These are phyloP conservation scores for Ctenodactylus gundi DNA, from an alignment of 2,113 vertebrate species.

Conservation along the genomic window DNA sequence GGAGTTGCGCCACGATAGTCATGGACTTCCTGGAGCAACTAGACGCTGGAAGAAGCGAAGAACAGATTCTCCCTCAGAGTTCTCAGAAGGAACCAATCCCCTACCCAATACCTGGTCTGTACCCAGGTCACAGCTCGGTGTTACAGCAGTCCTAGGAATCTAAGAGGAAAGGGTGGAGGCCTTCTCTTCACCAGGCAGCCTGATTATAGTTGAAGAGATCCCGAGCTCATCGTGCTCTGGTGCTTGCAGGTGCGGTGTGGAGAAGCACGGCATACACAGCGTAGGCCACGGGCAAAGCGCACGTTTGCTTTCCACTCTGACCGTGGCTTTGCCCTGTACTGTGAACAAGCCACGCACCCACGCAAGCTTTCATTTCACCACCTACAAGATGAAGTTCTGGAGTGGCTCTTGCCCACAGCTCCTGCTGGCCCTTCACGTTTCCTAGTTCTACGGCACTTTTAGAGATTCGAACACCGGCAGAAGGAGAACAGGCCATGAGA, in stretches of 20 bases:
- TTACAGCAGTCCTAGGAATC: background rate
- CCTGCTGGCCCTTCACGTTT: too few relatives aligned
- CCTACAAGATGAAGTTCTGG: background rate
- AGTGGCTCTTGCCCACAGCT: background rate
- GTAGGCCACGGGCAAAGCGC: rapidly evolving
- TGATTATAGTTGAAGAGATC: background rate
- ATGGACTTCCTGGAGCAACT: background rate
- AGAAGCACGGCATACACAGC: rapidly evolving
- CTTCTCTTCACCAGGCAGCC: background rate
- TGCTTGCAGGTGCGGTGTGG: background rate
- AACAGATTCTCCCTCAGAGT: background rate
- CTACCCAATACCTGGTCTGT: background rate
- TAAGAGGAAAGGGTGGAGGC: too few relatives aligned
- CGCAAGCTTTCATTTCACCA: too few relatives aligned
- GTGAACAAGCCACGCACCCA: background rate
- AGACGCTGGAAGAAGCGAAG: background rate
- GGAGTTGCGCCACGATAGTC: rapidly evolving
- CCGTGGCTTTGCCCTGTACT: too few relatives aligned
- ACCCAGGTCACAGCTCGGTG: background rate
- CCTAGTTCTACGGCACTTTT: background rate
- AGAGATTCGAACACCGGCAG: background rate
- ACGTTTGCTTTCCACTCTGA: background rate
- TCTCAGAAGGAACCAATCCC: background rate
- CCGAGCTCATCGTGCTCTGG: background rate
- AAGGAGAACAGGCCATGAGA: background rate